phyloP scores from a whole-genome alignment of 2,888 invertebrate genomes.

The Lomographa bimaculata region DNA sequence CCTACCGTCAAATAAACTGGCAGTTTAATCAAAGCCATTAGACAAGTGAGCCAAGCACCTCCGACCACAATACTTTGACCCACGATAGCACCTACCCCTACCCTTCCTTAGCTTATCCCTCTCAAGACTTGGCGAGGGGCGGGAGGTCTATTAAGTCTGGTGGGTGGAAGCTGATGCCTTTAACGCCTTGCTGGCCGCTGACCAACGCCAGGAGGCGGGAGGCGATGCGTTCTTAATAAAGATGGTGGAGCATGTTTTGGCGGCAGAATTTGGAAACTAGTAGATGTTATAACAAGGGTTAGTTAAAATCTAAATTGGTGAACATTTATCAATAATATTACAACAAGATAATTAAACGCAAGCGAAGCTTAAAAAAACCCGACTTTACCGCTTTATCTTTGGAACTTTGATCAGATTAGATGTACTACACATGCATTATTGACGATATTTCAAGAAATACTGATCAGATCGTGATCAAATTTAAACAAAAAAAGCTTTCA shows the following conservation, averaged over 20 bases:
- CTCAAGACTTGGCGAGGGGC: conserved; percentile 39
- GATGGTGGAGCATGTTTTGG: conserved; percentile 75
- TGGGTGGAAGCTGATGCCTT: conserved; percentile 77
- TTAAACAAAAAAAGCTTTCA: no score
- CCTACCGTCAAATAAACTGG: conserved; percentile 83
- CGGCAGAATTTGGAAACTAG: conserved; percentile 26
- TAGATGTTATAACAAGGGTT: no score
- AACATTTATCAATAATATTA: no score
- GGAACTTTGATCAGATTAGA: no score
- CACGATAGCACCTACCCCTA: conserved; percentile 46
- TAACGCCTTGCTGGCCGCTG: conserved; percentile 81
- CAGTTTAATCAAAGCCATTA: conserved; percentile 83
- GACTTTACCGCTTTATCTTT: no score
- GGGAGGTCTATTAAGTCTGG: conserved; percentile 60
- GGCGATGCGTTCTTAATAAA: conserved; percentile 81
- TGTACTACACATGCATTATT: no score
- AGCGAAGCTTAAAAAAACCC: no score
- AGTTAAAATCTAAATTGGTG: no score
- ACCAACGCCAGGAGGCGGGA: conserved; percentile 78
- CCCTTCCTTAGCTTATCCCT: conserved; percentile 40
- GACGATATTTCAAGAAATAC: no score
- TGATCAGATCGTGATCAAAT: no score
- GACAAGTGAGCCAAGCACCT: conserved; percentile 81
- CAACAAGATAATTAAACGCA: no score
- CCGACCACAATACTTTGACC: conserved; percentile 55